Base-by-base conservation (phyloP, 2,888 invertebrate genomes). In the Ernsta delagoae region DNA sequence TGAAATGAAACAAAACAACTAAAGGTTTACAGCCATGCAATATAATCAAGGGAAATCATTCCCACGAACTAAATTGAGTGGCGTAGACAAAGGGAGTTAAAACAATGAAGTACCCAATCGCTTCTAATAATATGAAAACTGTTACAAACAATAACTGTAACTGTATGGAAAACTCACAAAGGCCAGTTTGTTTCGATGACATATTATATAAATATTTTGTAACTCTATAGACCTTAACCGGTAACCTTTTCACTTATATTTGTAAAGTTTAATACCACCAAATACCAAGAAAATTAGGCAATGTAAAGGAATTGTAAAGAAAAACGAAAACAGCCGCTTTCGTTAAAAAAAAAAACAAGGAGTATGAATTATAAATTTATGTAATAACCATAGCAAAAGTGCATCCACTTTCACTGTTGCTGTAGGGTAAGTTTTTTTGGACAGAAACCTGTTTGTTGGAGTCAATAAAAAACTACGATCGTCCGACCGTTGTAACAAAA, bases 341-440 rank as follows among this genome's bases (percentile, higher is more conserved):
- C 12, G 4, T 43, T 59, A 24, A 16, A 41, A 41, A 24, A 16
- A 41, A 41, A 50, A 12, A 50, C 16, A 50, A 8, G 16, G 31
- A 31, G 2, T 31, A 31, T 31, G 31, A 31, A 16, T 16, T 0
- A 16, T 59, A 9, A 60, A 31, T 66, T 54, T 16, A 43, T 54
- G 31, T 41, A 43, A 56, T 36, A 43, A 36, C 5, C 6, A 9
- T 60, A 45, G n/a, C 41, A 68, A 56, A 57, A 57, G 41, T 48
- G 48, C 39, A 65, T 34, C 45, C 34, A 65, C 68, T 68, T 68
- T 68, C 68, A 68, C 68, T 68, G 8, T 39, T 68, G 43, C 11
- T 24, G 16, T 68, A 59, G 74, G 71, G 71, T 63, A n/a, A 57
- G 67, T 67, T 72, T 71, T 71, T 70, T 70, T 70, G 24, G 54